These are phyloP conservation scores for Argyresthia goedartella DNA, from an alignment of 2,888 invertebrate genomes.

Conservation along the genomic window DNA sequence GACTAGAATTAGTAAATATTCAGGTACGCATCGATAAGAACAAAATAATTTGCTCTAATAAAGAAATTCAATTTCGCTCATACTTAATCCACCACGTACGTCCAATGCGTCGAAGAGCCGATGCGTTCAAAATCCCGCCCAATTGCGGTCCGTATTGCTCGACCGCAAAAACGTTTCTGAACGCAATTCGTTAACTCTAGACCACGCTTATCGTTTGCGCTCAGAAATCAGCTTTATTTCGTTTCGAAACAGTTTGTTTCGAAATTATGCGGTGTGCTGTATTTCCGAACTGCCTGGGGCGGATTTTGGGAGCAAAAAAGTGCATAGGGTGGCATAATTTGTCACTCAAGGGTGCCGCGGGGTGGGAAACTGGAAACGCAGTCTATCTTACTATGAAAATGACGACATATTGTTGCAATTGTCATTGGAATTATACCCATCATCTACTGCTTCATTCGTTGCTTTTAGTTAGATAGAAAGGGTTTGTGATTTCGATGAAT, in stretches of 20 bases:
- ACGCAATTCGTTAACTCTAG: slow-evolving; percentile 35
- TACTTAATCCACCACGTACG: no score
- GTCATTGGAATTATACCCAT: background rate
- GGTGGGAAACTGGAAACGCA: background rate
- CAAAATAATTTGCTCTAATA: no score
- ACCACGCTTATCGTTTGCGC: background rate
- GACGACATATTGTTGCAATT: background rate
- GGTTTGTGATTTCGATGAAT: no score
- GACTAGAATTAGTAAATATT: no score
- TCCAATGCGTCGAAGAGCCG: background rate
- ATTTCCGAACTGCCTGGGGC: background rate
- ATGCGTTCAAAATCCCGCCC: background rate
- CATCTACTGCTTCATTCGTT: background rate
- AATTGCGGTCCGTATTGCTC: slow-evolving; percentile 4
- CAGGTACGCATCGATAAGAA: no score
- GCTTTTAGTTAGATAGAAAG: background rate
- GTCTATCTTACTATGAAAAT: background rate
- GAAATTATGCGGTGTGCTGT: no score
- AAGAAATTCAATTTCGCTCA: no score
- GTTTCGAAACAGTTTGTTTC: background rate
- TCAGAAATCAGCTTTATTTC: background rate
- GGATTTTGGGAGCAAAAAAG: slow-evolving; percentile 10
- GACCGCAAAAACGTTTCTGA: slow-evolving; percentile 24
- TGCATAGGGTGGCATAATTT: slow-evolving; percentile 17
- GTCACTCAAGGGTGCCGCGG: slow-evolving; percentile 16